These are phyloP conservation scores for Macaria notata DNA, from an alignment of 2,888 invertebrate genomes.

Conservation along the genomic window DNA sequence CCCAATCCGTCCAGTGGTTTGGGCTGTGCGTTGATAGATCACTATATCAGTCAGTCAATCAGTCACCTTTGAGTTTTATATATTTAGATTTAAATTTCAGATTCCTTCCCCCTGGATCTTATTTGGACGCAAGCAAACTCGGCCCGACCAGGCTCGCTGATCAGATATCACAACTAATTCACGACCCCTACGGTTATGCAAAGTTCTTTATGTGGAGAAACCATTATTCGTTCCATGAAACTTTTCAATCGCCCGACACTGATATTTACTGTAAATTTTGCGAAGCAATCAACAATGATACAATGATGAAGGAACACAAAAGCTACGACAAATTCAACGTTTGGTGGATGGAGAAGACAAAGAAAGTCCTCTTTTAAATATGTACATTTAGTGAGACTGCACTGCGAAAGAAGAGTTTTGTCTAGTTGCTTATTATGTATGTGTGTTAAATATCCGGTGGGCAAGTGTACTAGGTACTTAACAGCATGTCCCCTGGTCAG, in stretches of 20 bases:
- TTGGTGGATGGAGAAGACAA: slow-evolving; percentile 51
- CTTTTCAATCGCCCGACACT: slow-evolving; percentile 45
- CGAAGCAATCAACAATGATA: slow-evolving; percentile 47
- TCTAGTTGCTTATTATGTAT: no score
- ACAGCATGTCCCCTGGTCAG: no score
- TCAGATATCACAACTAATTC: slow-evolving; percentile 48
- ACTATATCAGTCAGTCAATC: no score
- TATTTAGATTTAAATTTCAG: slow-evolving; percentile 46
- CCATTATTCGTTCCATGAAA: slow-evolving; percentile 51
- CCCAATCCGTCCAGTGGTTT: no score
- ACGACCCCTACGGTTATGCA: slow-evolving; percentile 43
- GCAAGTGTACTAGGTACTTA: no score
- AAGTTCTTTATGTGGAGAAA: slow-evolving; percentile 60
- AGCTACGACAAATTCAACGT: slow-evolving; percentile 42
- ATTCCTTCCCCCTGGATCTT: slow-evolving; percentile 58
- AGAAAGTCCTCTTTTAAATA: slow-evolving; percentile 5
- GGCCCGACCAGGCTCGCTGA: slow-evolving; percentile 48
- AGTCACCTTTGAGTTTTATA: no score
- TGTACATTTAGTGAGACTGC: no score
- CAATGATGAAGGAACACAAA: slow-evolving; percentile 35
- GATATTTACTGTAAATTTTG: slow-evolving; percentile 63
- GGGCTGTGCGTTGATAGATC: no score
- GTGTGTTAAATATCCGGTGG: no score
- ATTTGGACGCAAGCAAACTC: slow-evolving; percentile 53
- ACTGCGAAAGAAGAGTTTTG: no score